A percentile compares a stretch with the other conserved stretches of the same genome.
Conservation (phyloP, 2,113 vertebrate genomes). For the Proterorhinus semilunaris region DNA sequence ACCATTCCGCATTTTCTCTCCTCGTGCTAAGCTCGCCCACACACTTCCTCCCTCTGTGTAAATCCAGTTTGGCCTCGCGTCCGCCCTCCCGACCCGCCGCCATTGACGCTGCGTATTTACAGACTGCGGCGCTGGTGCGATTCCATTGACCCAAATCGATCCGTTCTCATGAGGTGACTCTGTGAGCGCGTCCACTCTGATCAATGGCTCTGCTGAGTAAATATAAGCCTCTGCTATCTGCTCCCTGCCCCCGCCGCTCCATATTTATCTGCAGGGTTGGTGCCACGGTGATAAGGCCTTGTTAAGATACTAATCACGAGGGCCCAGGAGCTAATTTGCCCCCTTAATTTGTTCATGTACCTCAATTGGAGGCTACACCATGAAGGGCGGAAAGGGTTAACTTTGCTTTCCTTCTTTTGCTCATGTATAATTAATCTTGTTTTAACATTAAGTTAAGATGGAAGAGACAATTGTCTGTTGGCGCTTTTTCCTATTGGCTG, state of each 20-base stretch:
- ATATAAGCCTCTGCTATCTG: slow-evolving; percentile 44
- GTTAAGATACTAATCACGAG: slow-evolving; percentile 19
- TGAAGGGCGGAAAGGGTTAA: background rate
- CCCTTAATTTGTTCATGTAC: background rate
- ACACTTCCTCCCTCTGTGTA: background rate
- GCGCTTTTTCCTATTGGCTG: too few relatives aligned
- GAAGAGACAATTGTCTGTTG: too few relatives aligned
- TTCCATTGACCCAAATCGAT: slow-evolving; percentile 56
- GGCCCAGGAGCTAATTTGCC: slow-evolving; percentile 1
- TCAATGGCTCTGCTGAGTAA: slow-evolving; percentile 50
- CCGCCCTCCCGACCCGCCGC: background rate
- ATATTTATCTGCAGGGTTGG: slow-evolving; percentile 34
- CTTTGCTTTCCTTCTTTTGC: too few relatives aligned
- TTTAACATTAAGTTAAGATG: too few relatives aligned
- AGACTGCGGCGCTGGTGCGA: slow-evolving; percentile 32
- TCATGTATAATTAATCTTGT: background rate
- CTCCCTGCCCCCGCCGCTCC: slow-evolving; percentile 21
- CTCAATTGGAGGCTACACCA: background rate
- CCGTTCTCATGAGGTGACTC: slow-evolving; percentile 32
- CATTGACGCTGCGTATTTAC: slow-evolving; percentile 46
- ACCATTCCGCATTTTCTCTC: background rate
- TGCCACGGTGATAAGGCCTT: slow-evolving; percentile 34
- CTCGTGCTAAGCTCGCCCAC: background rate
- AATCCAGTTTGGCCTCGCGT: background rate
- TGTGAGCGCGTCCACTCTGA: slow-evolving; percentile 47